Conservation (phyloP, 2,797 vertebrate species). For the Bufotes viridis region DNA sequence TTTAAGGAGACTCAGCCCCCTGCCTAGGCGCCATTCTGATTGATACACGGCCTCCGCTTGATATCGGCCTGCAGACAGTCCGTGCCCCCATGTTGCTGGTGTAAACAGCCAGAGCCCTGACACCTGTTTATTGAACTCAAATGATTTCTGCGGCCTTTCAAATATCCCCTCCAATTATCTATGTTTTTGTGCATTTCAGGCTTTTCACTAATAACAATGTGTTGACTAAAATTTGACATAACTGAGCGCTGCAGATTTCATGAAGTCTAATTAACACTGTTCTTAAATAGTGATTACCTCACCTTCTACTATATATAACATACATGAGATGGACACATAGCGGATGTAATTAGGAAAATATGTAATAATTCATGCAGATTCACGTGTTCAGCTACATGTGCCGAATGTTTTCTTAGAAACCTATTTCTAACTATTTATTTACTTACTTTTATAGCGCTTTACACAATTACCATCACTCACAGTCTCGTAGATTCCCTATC, state of each 20-base stretch:
- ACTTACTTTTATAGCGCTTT: too few relatives aligned
- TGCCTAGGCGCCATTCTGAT: background rate
- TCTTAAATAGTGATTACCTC: constrained; percentile 50
- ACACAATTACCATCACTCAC: too few relatives aligned
- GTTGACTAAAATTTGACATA: constrained; percentile 62
- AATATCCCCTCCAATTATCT: constrained; percentile 58
- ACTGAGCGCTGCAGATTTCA: constrained; percentile 48
- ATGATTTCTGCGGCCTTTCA: constrained; percentile 59
- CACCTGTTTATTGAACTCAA: constrained; percentile 61
- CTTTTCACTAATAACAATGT: constrained; percentile 54
- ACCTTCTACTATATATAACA: background rate
- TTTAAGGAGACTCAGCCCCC: too few relatives aligned
- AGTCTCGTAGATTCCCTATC: too few relatives aligned
- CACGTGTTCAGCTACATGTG: background rate
- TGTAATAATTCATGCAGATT: constrained; percentile 31
- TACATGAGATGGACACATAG: background rate
- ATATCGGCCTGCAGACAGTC: background rate
- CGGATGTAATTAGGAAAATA: constrained; percentile 47
- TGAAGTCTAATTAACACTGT: constrained; percentile 56
- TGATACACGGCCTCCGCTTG: background rate
- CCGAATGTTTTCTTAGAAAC: too few relatives aligned
- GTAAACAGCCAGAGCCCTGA: constrained; percentile 38
- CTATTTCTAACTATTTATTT: too few relatives aligned
- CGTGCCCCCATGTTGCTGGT: constrained; percentile 23
- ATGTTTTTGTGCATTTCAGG: constrained; percentile 57